Base-by-base conservation (phyloP, 2,797 vertebrate species). In the Hoplostethus mediterraneus region DNA sequence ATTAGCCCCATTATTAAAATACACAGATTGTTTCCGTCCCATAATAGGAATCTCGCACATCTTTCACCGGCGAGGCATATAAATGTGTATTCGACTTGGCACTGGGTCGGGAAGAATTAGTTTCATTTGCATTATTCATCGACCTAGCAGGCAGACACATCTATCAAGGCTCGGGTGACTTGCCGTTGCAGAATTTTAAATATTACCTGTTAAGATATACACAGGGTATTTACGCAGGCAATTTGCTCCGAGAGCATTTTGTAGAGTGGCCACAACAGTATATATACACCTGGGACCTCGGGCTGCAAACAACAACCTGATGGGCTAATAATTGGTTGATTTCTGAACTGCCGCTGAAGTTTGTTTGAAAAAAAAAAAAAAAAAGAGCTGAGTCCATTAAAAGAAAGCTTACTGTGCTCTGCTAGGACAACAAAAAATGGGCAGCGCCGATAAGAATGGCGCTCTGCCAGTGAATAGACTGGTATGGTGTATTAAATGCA, bases 111-210 rank as follows among this genome's bases (percentile, higher is more conserved):
- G 60, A 89, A 81, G 83, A 90, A 91, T 89, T 90, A 84, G 82
- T 82, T 86, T 87, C n/a, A 91, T 92, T 91, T 91, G 81, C 84
- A 89, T 90, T 91, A 93, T 92, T 91, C 90, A 90, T 91, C 61
- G 69, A 74, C 79, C 79, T 47, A 71, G 77, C 79, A 87, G 83
- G 63, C 78, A 90, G 78, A 85, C 80, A 30, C 89, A 91, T 92
- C 82, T 82, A 88, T 93, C 85, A 90, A 75, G 67, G 76, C 81
- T 58, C 40, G 75, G 81, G 81, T 82, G 86, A 86, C 76, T 86
- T 68, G 68, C 77, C n/a, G 55, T 80, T 63, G 77, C 73, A 77
- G 78, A 91, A 89, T 89, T 87, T 82, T 80, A 89, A 89, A 90
- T 85, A 89, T 90, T 75, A 88, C 81, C 81, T 86, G 82, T 87